Evolutionary conservation across 2,888 invertebrate species (phyloP), one percentile per base, ranked within the genome.

Genomic region (Diarsia mendica): DNA sequence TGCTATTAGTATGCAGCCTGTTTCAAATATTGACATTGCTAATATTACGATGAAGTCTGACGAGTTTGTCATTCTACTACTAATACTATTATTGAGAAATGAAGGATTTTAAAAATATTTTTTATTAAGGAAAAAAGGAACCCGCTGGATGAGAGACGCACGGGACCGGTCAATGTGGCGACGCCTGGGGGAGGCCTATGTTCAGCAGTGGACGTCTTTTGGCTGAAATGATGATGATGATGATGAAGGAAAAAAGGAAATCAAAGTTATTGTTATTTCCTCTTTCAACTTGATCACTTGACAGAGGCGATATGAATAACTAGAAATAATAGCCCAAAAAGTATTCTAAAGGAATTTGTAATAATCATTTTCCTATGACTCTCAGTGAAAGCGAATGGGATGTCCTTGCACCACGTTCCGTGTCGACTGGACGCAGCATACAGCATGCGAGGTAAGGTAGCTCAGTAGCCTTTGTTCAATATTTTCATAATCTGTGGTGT

Each of bases 1-100:
- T 71, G 79, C 77, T 79, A 85, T 83, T 79, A 80, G 49, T 77
- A 74, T 65, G 76, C 85, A 79, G 69, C 72, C 23, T 46, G 76
- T 74, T 83, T 80, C 75, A 83, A 85, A 83, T 87, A 83, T 86
- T 80, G 80, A 87, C 78, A 70, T 77, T 80, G 75, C 83, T 65
- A 83, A 83, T 78, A 85, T 77, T 67, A 74, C 64, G 39, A 67
- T 49, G 70, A 67, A 61, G 69, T 72, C 55, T 44, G 49, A 67
- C 46, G 46, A 82, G 15, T 76, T 15, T 18, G 18, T 77, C 58
- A 77, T 77, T 77, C 67, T 58, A 63, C 48, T 4, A 60, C 55
- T 55, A 61, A 65, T 82, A 65, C 39, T 72, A n/a, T 69, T 67
- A 67, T 61, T 67, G 49, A 13, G 46, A 61, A 77, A 65, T 66